phyloP scores from a whole-genome alignment of 1,140 invertebrate genomes.

The Drosophila mojavensis region DNA sequence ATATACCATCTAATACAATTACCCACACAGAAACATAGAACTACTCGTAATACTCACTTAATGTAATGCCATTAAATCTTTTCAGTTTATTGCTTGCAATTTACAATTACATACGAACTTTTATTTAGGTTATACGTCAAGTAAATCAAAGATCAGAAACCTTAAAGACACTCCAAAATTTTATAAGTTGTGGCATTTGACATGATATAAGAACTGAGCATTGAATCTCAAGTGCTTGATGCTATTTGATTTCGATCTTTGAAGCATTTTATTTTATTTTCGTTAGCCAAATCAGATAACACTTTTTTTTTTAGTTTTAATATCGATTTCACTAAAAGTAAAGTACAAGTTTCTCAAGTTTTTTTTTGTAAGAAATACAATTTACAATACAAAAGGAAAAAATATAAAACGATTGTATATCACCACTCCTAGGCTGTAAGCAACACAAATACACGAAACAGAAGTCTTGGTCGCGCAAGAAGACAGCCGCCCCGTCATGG shows the following conservation, averaged over 20 bases:
- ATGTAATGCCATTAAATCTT: constrained; percentile 51
- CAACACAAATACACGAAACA: constrained; percentile 84
- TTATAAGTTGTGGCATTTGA: constrained; percentile 4
- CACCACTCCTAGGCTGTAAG: constrained; percentile 83
- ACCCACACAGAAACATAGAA: constrained; percentile 33
- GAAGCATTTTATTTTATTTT: constrained; percentile 11
- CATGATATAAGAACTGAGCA: background rate
- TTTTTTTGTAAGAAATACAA: constrained; percentile 21
- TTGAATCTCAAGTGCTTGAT: background rate
- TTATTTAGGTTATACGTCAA: constrained; percentile 23
- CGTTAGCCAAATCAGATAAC: constrained; percentile 31
- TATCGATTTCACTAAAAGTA: constrained; percentile 1
- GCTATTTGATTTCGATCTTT: constrained; percentile 24
- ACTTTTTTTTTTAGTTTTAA: background rate
- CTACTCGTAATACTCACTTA: constrained; percentile 31
- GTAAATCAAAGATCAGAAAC: constrained; percentile 31
- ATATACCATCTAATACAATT: constrained; percentile 14
- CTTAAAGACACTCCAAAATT: constrained; percentile 10
- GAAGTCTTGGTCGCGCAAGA: constrained; percentile 84
- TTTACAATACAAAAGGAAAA: constrained; percentile 44
- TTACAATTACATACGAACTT: constrained; percentile 22
- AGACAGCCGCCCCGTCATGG: constrained; percentile 84
- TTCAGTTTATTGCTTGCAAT: constrained; percentile 62
- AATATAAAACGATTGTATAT: constrained; percentile 66
- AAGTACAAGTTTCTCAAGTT: constrained; percentile 6